phyloP scores from a whole-genome alignment of 2,113 vertebrate species.

The Hippoglossus stenolepis region DNA sequence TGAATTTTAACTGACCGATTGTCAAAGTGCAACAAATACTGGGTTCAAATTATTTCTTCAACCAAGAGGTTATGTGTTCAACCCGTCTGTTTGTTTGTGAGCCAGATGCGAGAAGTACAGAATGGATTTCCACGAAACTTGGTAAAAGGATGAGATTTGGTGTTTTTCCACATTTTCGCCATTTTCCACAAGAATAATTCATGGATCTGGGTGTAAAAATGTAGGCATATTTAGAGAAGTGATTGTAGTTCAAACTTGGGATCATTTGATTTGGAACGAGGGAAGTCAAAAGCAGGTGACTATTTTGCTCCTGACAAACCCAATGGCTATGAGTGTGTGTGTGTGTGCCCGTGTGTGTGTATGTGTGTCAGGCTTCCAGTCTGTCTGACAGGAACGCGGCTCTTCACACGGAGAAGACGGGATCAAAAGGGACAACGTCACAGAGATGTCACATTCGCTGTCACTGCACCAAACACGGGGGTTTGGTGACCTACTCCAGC shows the following conservation, averaged over 20 bases:
- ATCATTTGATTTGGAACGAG: neutral
- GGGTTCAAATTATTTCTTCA: neutral
- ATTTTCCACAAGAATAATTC: too few species aligned
- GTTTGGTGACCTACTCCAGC: slow-evolving; percentile 47
- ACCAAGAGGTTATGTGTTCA: too few species aligned
- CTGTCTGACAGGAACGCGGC: slow-evolving; percentile 40
- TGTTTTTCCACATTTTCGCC: too few species aligned
- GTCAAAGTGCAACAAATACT: neutral
- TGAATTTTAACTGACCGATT: neutral
- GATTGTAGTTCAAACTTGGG: neutral
- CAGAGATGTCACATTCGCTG: slow-evolving; percentile 46
- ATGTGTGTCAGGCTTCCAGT: slow-evolving; percentile 44
- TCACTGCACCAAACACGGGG: slow-evolving; percentile 13
- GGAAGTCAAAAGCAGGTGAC: slow-evolving; percentile 1
- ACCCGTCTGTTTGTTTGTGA: too few species aligned
- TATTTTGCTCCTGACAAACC: slow-evolving; percentile 42
- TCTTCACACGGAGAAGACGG: slow-evolving; percentile 41
- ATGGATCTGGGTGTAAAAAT: too few species aligned
- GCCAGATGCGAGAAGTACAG: too few species aligned
- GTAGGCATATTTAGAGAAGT: too few species aligned
- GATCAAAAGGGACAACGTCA: slow-evolving; percentile 61
- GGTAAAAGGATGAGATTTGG: too few species aligned
- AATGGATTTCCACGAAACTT: too few species aligned
- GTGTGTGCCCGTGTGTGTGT: slow-evolving; percentile 4
- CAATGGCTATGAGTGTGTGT: slow-evolving; percentile 14